phyloP scores from a whole-genome alignment of 2,888 invertebrate genomes.

The Suillia variegata region DNA sequence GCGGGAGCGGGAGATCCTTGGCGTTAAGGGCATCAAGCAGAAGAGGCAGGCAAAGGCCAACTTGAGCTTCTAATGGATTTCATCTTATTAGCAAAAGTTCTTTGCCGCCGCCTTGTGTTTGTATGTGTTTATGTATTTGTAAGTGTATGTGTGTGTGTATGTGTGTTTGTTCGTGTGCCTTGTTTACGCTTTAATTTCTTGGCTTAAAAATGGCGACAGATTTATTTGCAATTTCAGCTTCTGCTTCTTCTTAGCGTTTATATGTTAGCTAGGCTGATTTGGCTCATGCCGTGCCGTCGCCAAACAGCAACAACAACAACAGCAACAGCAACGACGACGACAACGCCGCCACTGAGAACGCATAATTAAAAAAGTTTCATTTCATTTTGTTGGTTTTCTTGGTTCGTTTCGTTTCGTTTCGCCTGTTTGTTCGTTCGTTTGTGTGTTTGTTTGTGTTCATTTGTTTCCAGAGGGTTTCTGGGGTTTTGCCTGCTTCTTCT shows the following conservation, averaged over 20 bases:
- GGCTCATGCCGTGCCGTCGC: background rate
- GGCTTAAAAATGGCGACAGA: constrained; percentile 47
- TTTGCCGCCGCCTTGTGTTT: constrained; percentile 47
- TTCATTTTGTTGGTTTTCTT: constrained; percentile 59
- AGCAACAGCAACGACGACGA: background rate
- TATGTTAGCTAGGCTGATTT: too few relatives aligned
- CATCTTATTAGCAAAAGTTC: constrained; percentile 56
- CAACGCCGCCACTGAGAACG: constrained; percentile 34
- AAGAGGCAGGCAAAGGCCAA: too few relatives aligned
- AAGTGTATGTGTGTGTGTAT: constrained; percentile 5
- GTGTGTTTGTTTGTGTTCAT: constrained; percentile 47
- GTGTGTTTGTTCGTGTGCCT: constrained; percentile 17
- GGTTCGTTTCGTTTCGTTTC: constrained; percentile 57
- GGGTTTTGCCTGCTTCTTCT: constrained; percentile 28
- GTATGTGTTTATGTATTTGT: background rate
- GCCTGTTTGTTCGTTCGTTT: too few relatives aligned
- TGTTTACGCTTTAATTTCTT: constrained; percentile 35
- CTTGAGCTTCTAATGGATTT: constrained; percentile 46
- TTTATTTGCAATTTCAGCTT: constrained; percentile 54
- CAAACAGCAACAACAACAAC: background rate
- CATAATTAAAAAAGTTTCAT: constrained; percentile 60
- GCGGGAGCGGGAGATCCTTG: background rate
- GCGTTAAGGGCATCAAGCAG: too few relatives aligned
- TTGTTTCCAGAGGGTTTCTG: constrained; percentile 46
- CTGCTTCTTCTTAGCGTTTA: too few relatives aligned